A percentile compares a stretch with the other conserved stretches of the same genome.
phyloP scores from a whole-genome alignment of 2,888 invertebrate genomes.

The Drosophila neonasuta region DNA sequence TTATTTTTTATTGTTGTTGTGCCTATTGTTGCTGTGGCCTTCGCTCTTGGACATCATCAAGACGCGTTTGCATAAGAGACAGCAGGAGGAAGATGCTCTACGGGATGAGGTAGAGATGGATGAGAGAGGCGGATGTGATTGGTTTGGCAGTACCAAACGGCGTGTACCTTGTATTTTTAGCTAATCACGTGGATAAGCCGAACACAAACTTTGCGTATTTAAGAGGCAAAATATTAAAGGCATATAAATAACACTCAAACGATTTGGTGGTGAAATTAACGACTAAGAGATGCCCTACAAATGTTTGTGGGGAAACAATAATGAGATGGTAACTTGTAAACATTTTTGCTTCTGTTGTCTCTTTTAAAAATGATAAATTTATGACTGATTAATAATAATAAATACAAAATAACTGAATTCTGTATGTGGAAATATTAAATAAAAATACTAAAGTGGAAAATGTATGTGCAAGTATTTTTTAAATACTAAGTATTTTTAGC shows the following conservation, averaged over 20 bases:
- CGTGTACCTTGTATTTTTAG: slow-evolving; percentile 58
- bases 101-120: neutral
- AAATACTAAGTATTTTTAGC: no score
- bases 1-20: neutral
- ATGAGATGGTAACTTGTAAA: no score
- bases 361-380: no score
- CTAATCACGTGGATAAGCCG: slow-evolving; percentile 68
- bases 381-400: no score
- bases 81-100: neutral
- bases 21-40: slow-evolving; percentile 23
- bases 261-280: accelerated
- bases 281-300: slow-evolving; percentile 23
- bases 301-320: no score
- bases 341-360: no score
- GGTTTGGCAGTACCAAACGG: slow-evolving; percentile 20
- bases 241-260: slow-evolving; percentile 46
- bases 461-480: no score
- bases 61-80: slow-evolving; percentile 1
- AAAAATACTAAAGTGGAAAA: no score
- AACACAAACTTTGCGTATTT: slow-evolving; percentile 45
- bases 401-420: no score
- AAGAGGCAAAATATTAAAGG: slow-evolving; percentile 45
- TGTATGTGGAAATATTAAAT: no score
- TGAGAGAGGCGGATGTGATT: slow-evolving; percentile 16
- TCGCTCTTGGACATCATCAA: slow-evolving; percentile 32